These are phyloP conservation scores for Pristionchus japonicus DNA, from an alignment of 2,888 invertebrate genomes.

Conservation along the genomic window DNA sequence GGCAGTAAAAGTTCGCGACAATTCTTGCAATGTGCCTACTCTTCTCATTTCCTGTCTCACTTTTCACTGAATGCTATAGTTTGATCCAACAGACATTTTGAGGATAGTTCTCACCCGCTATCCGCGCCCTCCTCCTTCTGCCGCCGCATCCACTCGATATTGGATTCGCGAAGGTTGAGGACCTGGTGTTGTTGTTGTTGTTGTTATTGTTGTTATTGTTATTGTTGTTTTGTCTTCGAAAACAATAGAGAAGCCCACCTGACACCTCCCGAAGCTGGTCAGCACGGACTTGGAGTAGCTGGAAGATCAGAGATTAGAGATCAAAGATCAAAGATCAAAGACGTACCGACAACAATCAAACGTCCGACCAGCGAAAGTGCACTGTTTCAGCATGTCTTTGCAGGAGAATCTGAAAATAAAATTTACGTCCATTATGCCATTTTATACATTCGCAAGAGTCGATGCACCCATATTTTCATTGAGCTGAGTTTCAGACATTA, in stretches of 20 bases:
- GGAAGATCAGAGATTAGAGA: background rate
- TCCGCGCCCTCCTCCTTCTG: constrained; percentile 66
- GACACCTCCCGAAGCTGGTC: constrained; percentile 71
- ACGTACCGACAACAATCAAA: constrained; percentile 50
- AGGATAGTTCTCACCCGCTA: constrained; percentile 54
- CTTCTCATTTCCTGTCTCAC: too few species aligned
- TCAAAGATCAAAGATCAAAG: background rate
- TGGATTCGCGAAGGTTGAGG: constrained; percentile 58
- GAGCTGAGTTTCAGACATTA: too few species aligned
- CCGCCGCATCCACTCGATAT: constrained; percentile 58
- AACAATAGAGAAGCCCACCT: too few species aligned
- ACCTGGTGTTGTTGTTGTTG: too few species aligned
- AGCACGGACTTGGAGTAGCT: constrained; percentile 65
- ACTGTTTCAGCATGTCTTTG: constrained; percentile 57
- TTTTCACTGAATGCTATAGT: too few species aligned
- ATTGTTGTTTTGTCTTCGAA: too few species aligned
- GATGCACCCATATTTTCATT: background rate
- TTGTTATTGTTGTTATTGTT: too few species aligned
- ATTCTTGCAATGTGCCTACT: too few species aligned
- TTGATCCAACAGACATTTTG: too few species aligned
- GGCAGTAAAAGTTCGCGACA: too few species aligned
- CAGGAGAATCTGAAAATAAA: constrained; percentile 48
- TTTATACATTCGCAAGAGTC: too few species aligned
- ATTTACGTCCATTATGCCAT: background rate
- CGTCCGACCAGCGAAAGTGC: constrained; percentile 58